Conservation (phyloP, 2,797 vertebrate species). For the Stomatorhinus walkeri region DNA sequence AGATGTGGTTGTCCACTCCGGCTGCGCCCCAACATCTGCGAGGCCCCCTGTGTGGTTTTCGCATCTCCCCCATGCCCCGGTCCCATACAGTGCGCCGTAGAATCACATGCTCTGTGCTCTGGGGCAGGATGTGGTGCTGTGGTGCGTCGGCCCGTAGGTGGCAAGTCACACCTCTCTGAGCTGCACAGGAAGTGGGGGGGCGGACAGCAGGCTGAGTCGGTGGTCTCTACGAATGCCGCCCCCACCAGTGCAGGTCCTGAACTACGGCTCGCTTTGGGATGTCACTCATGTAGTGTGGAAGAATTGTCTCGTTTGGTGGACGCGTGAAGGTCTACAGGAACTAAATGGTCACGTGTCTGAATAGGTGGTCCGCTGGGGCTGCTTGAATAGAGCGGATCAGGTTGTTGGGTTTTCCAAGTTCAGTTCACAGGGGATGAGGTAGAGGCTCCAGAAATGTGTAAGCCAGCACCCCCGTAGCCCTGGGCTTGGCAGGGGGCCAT, state of each 20-base stretch:
- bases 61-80: not conserved
- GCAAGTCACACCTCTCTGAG: slow-evolving; percentile 18
- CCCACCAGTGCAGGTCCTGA: not conserved
- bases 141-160: slow-evolving; percentile 30
- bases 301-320: not conserved
- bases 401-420: not conserved
- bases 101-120: not conserved
- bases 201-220: not conserved
- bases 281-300: not conserved
- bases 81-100: not conserved
- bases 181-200: not conserved
- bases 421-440: not conserved
- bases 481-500: not conserved
- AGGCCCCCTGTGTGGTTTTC: not conserved
- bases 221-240: not conserved
- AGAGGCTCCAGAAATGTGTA: not conserved
- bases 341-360: not conserved
- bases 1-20: not conserved
- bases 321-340: not conserved
- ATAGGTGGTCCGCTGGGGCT: not conserved
- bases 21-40: too few species aligned
- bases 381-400: not conserved
- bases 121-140: slow-evolving; percentile 46
- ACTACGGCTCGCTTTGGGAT: not conserved
- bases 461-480: not conserved